Conservation (phyloP, 2,888 invertebrate species). For the Andricus quercusramuli region DNA sequence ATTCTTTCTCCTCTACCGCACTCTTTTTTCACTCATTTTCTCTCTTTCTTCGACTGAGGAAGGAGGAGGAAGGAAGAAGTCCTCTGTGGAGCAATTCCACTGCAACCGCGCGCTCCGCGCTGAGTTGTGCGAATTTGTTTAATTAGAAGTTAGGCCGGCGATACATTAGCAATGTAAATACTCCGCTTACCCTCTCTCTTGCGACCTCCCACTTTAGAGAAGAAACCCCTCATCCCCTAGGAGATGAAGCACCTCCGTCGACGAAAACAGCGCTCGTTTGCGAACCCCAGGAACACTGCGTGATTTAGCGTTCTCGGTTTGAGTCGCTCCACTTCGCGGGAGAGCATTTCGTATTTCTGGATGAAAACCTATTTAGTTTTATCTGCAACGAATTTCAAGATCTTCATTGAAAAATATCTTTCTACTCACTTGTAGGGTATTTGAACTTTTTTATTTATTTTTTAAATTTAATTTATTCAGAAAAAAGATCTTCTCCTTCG, state of each 20-base stretch:
- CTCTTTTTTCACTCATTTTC: conserved; percentile 48
- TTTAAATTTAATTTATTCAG: too few relatives aligned
- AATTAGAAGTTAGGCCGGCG: conserved; percentile 78
- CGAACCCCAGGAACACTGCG: conserved; percentile 57
- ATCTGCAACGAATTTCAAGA: background rate
- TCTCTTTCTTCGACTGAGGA: conserved; percentile 6
- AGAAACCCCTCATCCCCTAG: conserved; percentile 33
- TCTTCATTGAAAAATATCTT: background rate
- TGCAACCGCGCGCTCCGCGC: conserved; percentile 66
- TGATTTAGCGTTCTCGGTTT: conserved; percentile 68
- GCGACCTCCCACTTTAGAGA: conserved; percentile 23
- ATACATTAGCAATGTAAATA: conserved; percentile 78
- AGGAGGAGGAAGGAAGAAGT: conserved; percentile 36
- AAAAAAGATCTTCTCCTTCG: too few relatives aligned
- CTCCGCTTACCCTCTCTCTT: conserved; percentile 57
- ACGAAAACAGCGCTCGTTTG: conserved; percentile 51
- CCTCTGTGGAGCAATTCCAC: conserved; percentile 64
- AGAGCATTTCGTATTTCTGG: background rate
- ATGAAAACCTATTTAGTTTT: background rate
- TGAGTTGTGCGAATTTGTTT: conserved; percentile 78
- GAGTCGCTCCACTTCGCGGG: conserved; percentile 48
- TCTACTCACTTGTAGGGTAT: background rate
- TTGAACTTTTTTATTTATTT: too few relatives aligned
- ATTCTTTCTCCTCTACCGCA: conserved; percentile 46
- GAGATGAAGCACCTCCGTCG: conserved; percentile 37